Percentiles rank a stretch among this genome's conserved stretches.
Evolutionary conservation across 2,797 vertebrate species (phyloP).

Genomic region (Eulemur coronatus): DNA sequence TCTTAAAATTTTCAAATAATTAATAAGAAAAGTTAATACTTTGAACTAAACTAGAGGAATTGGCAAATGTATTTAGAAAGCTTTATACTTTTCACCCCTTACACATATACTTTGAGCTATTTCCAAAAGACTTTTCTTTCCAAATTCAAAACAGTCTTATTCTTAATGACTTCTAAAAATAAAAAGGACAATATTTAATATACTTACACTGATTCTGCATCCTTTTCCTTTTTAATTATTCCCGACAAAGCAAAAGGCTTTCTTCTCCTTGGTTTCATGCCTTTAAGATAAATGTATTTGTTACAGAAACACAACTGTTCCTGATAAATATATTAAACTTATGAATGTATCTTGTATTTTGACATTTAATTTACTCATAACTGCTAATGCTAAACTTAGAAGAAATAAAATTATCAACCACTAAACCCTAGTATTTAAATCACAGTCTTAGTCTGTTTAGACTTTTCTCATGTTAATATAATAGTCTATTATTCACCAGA

Average conservation of each 20-base stretch:
- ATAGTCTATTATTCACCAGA: constrained; percentile 17
- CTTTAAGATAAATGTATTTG: constrained; percentile 83
- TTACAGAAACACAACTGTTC: constrained; percentile 33
- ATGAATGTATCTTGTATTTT: not conserved
- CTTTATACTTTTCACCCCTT: not conserved
- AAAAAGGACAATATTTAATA: constrained; percentile 59
- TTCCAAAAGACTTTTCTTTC: constrained; percentile 36
- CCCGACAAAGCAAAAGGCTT: constrained; percentile 95
- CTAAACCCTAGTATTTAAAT: constrained; percentile 30
- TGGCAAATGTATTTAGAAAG: constrained; percentile 24
- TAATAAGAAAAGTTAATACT: constrained; percentile 24
- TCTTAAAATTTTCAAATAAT: constrained; percentile 19
- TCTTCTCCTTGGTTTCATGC: constrained; percentile 94
- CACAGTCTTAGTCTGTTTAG: not conserved
- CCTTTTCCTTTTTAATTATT: constrained; percentile 95
- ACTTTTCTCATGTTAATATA: constrained; percentile 27
- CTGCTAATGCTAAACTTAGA: not conserved
- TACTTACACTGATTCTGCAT: constrained; percentile 95
- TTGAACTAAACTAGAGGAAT: constrained; percentile 15
- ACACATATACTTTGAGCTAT: not conserved
- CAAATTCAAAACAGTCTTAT: constrained; percentile 34
- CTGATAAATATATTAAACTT: constrained; percentile 23
- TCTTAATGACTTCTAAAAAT: constrained; percentile 35
- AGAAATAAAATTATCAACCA: constrained; percentile 27
- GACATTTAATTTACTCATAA: constrained; percentile 1